These are phyloP conservation scores for Catharus ustulatus DNA, from an alignment of 2,797 vertebrate genomes.

Conservation along the genomic window DNA sequence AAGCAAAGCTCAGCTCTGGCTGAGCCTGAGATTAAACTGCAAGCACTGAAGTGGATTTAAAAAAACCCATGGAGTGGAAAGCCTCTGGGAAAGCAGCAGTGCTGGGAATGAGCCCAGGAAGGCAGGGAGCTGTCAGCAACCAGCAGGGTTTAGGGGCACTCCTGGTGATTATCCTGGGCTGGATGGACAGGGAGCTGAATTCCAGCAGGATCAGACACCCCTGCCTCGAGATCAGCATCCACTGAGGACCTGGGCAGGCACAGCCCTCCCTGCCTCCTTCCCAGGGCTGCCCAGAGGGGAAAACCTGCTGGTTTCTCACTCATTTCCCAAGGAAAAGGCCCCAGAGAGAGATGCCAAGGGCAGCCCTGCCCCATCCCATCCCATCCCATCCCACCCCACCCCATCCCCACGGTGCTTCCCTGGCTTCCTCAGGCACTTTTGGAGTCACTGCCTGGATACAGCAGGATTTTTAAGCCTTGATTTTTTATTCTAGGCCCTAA, in stretches of 20 bases:
- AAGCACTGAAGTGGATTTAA: neutral
- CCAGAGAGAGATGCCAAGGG: neutral
- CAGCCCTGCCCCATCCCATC: neutral
- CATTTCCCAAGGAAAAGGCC: neutral
- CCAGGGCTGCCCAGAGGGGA: neutral
- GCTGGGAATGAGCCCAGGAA: neutral
- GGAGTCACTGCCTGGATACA: neutral
- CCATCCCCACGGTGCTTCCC: neutral
- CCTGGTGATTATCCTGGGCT: neutral
- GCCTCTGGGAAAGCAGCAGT: neutral
- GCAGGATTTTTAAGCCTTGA: neutral
- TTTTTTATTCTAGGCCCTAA: neutral
- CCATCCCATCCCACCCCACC: neutral
- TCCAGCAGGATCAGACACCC: neutral
- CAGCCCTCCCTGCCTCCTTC: neutral
- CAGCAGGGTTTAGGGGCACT: neutral
- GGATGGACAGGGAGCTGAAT: neutral
- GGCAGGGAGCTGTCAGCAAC: neutral
- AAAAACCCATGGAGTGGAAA: neutral
- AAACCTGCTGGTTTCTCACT: neutral
- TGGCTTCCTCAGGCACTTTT: neutral
- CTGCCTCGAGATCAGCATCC: accelerated
- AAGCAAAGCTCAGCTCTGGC: neutral
- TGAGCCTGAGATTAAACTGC: neutral
- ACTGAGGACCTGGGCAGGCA: neutral